Evolutionary conservation across 2,888 invertebrate genomes (phyloP), one percentile per base, ranked within the genome.

Genomic region (Erpobdella octoculata): DNA sequence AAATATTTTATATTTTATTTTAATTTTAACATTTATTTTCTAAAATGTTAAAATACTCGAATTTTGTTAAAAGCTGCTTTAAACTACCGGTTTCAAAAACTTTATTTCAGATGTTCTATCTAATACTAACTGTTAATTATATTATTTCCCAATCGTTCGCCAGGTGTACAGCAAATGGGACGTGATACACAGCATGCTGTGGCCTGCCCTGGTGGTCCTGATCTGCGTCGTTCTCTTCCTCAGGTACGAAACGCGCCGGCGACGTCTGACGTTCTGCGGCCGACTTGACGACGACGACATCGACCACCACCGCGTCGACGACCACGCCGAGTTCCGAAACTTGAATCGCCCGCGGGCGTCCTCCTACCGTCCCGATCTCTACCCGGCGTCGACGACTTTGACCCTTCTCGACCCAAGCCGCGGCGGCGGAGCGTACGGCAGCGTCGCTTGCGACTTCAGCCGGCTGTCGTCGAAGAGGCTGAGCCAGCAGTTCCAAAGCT

Each of bases 151-250:
- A 59, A 21, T 41, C 31, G 12, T n/a, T n/a, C n/a, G n/a, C n/a
- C 69, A 69, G 69, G 53, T 69, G 31, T 69, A 69, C 81, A 73
- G 65, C 48, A 73, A 68, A 71, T 53, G 65, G 25, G 73, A 76
- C 68, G 76, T 76, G 61, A 73, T 76, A 2, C 75, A 76, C 71
- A 71, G 74, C 62, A 76, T 76, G 76, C 53, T 76, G 37, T 76
- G 76, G 76, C 76, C 76, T 8, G 76, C 73, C 21, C 53, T 75
- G 15, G 70, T 75, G 46, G 74, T 76, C 53, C 48, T 74, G 62
- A 33, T 75, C 48, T 76, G 76, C 70, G 73, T 75, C n/a, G 46
- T 68, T 12, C 70, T 75, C 58, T 76, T 76, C 71, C 67, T 76
- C 18, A 18, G 46, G 15, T 62, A 76, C 18, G 76, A 76, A 61